These are phyloP conservation scores for Poeciliopsis presidionis DNA, from an alignment of 2,797 vertebrate species.

Conservation along the genomic window DNA sequence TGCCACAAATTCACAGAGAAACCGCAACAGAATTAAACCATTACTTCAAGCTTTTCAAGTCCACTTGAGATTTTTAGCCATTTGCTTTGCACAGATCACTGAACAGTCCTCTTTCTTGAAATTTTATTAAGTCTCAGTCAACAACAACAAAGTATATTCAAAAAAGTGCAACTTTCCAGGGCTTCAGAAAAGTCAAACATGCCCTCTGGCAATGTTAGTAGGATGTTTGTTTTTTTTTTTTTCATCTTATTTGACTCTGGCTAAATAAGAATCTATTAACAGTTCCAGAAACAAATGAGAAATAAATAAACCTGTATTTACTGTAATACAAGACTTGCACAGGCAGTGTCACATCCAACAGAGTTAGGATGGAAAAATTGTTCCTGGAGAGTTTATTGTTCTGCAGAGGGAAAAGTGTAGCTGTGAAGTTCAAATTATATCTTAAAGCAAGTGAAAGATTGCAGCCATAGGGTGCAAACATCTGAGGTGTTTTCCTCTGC, in stretches of 20 bases:
- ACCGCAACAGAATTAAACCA: conserved; percentile 39
- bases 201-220: conserved; percentile 36
- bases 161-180: conserved; percentile 6
- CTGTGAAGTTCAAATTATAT: conserved; percentile 36
- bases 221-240: not conserved
- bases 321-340: conserved; percentile 22
- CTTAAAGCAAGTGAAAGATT: conserved; percentile 23
- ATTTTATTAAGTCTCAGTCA: conserved; percentile 47
- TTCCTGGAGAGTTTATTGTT: conserved; percentile 23
- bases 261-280: conserved; percentile 25
- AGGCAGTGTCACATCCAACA: conserved; percentile 33
- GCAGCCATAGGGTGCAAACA: conserved; percentile 17
- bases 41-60: conserved; percentile 40
- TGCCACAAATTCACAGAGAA: conserved; percentile 30
- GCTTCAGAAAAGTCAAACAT: conserved; percentile 32
- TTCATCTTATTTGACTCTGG: conserved; percentile 32
- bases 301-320: not conserved
- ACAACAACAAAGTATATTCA: conserved; percentile 8
- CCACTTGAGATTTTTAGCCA: conserved; percentile 44
- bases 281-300: conserved; percentile 9
- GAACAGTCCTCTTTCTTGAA: conserved; percentile 39
- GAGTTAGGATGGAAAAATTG: conserved; percentile 17
- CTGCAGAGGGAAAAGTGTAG: conserved; percentile 21
- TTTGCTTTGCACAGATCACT: conserved; percentile 47
- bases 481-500: conserved; percentile 22